Evolutionary conservation across 1,140 invertebrate species (phyloP), one percentile per base, ranked within the genome.

Genomic region (Drosophila pachea): DNA sequence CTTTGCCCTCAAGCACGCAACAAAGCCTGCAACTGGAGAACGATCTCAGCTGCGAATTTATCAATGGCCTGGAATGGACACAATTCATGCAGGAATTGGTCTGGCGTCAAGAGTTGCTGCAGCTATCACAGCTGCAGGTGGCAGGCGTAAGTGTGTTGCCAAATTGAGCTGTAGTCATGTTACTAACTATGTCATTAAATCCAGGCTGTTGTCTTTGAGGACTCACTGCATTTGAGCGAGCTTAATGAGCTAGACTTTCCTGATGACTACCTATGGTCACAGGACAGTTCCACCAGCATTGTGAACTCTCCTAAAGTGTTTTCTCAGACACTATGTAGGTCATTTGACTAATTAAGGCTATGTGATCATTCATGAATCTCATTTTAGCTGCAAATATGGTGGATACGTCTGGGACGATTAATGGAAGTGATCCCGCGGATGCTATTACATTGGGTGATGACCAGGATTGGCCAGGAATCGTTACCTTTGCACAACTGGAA

Each of bases 181-280:
- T 22, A 22, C 1, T 22, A 14, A 5, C 12, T 14, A 14, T 43
- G 2, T 8, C 7, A 16, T 14, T 0, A 4, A 5, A 35, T n/a
- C 14, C 55, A 91, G 89, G 68, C 88, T 52, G 66, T 91, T 32
- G 69, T 76, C 36, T 78, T 89, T 43, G 81, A 88, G 63, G 71
- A 78, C 52, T 48, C 73, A 4, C 45, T 90, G 16, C 68, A 82
- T 16, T 76, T 89, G 14, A 65, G 73, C 12, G 69, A 71, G 32
- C 78, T 92, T n/a, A 91, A 92, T 69, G 68, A 75, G 8, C 61
- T 91, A 3, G 84, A 72, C 60, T 92, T 90, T 73, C 91, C 91
- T 0, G 74, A 88, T 9, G 90, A 90, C 12, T 91, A 87, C 63
- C 68, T 91, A 0, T 86, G 88, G 65, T 75, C 78, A 0, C 86